Evolutionary conservation across 2,113 vertebrate genomes (phyloP), one percentile per base, ranked within the genome.

Genomic region (Tamias sibiricus): DNA sequence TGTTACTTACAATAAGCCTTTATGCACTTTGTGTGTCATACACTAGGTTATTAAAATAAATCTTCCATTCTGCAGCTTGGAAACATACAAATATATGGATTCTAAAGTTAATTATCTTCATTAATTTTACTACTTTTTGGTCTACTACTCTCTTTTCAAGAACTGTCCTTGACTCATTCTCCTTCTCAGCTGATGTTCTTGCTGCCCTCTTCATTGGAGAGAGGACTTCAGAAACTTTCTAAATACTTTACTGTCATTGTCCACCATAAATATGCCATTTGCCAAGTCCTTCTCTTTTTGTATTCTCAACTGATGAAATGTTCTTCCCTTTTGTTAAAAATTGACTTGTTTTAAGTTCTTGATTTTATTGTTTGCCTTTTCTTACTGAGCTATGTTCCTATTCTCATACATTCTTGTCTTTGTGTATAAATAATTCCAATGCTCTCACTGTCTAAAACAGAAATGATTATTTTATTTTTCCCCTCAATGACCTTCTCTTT

Each of bases 171-270:
- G 20, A 85, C 2, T 7, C 14, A 14, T 42, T 20, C 13, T 1
- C 35, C 24, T 9, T 80, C 40, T 49, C 37, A 75, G 32, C 13
- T 8, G 17, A 2, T 47, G 30, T 66, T 54, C 44, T 86, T 10
- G 11, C 12, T 52, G 14, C 2, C 9, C 0, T 37, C 6, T 32
- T 40, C 8, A 19, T 20, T n/a, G 26, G 40, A 77, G 22, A 44
- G 54, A 59, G 13, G 6, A 10, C n/a, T 12, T 69, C 35, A 57
- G 19, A 87, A 40, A 28, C 8, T 40, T 62, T 49, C 30, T 85
- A 11, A 30, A 12, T 57, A 8, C 0, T 11, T 6, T 22, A 9
- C 22, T 20, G 3, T 35, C 7, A 20, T 59, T 1, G 1, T 49
- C 8, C 20, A 52, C 11, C 24, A 76, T 35, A 20, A 14, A 59